These are phyloP conservation scores for Cephus cinctus DNA, from an alignment of 1,140 invertebrate species.

Conservation along the genomic window DNA sequence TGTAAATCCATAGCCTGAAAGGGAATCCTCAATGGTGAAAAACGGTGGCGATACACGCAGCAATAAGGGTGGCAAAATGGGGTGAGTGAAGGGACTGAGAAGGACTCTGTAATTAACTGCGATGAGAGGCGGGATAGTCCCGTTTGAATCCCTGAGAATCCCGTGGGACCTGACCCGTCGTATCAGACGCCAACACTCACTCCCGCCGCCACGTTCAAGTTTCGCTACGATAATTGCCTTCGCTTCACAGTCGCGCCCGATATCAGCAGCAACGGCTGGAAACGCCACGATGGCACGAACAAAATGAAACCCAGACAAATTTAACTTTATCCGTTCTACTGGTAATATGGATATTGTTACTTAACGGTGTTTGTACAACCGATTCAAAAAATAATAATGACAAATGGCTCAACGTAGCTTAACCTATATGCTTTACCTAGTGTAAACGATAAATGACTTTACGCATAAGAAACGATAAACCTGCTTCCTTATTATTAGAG, in stretches of 20 bases:
- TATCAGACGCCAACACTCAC: conserved; percentile 48
- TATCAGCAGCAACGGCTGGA: background rate
- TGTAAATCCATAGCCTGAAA: too few relatives aligned
- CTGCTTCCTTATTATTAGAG: conserved; percentile 32
- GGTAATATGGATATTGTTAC: background rate
- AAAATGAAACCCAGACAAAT: background rate
- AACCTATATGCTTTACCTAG: too few relatives aligned
- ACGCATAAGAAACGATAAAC: conserved; percentile 7
- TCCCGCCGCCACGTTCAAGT: conserved; percentile 37
- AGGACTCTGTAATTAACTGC: conserved; percentile 48
- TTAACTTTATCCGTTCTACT: background rate
- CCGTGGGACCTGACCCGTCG: conserved; percentile 45
- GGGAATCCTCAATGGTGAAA: background rate
- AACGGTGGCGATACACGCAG: conserved; percentile 8
- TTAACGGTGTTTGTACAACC: background rate
- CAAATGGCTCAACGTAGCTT: too few relatives aligned
- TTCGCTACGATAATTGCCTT: conserved; percentile 53
- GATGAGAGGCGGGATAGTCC: conserved; percentile 38
- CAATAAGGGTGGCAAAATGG: conserved; percentile 12
- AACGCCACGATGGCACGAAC: background rate
- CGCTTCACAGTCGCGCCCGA: conserved; percentile 45
- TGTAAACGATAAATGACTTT: background rate
- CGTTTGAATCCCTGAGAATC: conserved; percentile 48
- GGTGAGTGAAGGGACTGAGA: conserved; percentile 26
- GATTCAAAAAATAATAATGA: too few relatives aligned